A percentile compares a stretch with the other conserved stretches of the same genome.
Evolutionary conservation across 2,888 invertebrate genomes (phyloP).

Genomic region (Ecdyonurus torrentis): DNA sequence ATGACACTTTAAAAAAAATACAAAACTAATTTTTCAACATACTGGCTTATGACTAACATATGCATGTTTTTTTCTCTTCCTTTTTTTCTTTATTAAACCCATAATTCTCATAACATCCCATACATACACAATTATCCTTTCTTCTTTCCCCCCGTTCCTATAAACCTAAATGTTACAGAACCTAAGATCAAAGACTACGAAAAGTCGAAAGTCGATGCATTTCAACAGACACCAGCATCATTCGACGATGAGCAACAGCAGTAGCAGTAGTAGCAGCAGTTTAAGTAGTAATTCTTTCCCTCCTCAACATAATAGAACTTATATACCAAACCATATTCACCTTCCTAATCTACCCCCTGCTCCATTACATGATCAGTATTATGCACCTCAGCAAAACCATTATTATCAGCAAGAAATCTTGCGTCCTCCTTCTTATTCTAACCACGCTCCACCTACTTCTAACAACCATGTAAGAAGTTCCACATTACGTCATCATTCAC

Average conservation of each 20-base stretch:
- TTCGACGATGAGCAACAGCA: conserved; percentile 8
- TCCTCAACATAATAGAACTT: conserved; percentile 6
- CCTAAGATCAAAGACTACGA: conserved; percentile 1
- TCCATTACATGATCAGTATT: background rate
- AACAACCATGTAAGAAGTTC: background rate
- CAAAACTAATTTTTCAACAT: too few relatives aligned
- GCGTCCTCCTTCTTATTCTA: background rate
- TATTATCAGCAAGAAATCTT: background rate
- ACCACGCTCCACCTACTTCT: background rate
- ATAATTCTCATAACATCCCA: background rate
- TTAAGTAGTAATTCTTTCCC: conserved; percentile 12
- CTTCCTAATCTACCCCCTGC: background rate
- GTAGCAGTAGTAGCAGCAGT: conserved; percentile 15
- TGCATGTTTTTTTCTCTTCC: background rate
- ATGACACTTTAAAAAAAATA: too few relatives aligned
- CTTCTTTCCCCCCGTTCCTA: background rate
- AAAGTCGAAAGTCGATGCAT: conserved; percentile 2
- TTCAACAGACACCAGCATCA: conserved; percentile 4
- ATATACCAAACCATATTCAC: conserved; percentile 1
- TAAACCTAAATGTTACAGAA: background rate
- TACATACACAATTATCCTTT: background rate
- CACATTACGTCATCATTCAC: background rate
- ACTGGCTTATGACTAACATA: background rate
- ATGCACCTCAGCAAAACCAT: background rate
- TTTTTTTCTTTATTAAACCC: background rate